Conservation (phyloP, 2,888 invertebrate species). For the Chrysina gloriosa region DNA sequence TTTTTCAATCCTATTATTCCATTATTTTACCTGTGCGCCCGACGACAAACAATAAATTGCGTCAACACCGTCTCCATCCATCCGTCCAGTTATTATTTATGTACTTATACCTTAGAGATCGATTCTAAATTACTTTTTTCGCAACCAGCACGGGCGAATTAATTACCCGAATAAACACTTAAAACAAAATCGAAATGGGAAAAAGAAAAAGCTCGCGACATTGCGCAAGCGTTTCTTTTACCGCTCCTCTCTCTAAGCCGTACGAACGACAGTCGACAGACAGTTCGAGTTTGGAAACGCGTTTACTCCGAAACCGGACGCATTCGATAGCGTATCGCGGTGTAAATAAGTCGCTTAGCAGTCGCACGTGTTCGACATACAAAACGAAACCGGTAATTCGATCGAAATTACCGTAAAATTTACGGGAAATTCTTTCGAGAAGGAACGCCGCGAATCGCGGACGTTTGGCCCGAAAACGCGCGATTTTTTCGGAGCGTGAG, state of each 20-base stretch:
- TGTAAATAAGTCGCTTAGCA: neutral
- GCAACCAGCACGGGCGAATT: neutral
- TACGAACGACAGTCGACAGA: no score
- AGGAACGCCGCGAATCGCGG: neutral
- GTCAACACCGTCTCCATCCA: neutral
- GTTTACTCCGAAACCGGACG: neutral
- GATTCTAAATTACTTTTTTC: neutral
- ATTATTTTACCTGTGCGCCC: no score
- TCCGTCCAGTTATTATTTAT: neutral
- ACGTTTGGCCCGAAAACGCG: neutral
- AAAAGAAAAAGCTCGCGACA: neutral
- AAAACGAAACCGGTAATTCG: no score
- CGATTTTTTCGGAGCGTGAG: neutral
- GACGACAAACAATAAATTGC: neutral
- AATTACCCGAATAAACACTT: neutral
- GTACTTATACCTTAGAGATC: neutral
- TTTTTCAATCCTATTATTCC: neutral
- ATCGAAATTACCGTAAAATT: no score
- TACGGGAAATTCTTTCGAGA: no score
- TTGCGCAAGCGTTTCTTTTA: neutral
- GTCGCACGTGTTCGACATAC: constrained; percentile 4
- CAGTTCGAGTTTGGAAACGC: neutral
- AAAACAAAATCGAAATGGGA: neutral
- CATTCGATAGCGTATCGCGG: constrained; percentile 15
- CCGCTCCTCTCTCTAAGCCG: neutral